These are phyloP conservation scores for Halcyon smyrnensis DNA, from an alignment of 2,797 vertebrate species.

Conservation along the genomic window DNA sequence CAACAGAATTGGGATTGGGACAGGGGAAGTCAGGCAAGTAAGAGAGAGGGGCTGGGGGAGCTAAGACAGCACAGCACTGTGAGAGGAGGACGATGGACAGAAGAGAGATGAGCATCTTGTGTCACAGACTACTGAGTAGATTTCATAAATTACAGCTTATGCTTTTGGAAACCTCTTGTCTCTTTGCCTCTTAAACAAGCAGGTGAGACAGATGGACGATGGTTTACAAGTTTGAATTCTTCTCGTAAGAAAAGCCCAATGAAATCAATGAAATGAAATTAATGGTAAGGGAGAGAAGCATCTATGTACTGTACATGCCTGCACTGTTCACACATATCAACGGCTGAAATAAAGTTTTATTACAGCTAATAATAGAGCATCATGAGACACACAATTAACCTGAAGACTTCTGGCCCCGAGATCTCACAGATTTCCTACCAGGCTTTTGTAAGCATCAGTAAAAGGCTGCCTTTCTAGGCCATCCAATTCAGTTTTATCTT, in stretches of 20 bases:
- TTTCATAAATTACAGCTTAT: neutral
- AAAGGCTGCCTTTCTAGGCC: neutral
- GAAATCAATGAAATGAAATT: neutral
- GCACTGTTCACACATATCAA: neutral
- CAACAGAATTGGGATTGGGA: neutral
- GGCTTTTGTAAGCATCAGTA: neutral
- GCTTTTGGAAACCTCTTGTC: neutral
- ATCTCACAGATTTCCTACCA: neutral
- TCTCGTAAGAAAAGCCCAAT: neutral
- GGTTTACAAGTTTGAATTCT: neutral
- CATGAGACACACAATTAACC: neutral
- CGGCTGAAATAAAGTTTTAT: conserved; percentile 1
- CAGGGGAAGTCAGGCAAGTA: neutral
- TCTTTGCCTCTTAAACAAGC: neutral
- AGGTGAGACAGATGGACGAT: neutral
- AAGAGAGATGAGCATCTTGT: neutral
- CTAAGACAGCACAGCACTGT: neutral
- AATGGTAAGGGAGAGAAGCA: neutral
- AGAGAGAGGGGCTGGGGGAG: neutral
- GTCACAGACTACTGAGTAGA: neutral
- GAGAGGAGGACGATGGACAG: neutral
- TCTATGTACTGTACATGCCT: neutral
- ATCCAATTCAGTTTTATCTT: neutral
- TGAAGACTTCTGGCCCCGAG: neutral
- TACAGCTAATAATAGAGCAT: neutral